Conservation (phyloP, 2,113 vertebrate genomes). For the Catharus bicknelli region DNA sequence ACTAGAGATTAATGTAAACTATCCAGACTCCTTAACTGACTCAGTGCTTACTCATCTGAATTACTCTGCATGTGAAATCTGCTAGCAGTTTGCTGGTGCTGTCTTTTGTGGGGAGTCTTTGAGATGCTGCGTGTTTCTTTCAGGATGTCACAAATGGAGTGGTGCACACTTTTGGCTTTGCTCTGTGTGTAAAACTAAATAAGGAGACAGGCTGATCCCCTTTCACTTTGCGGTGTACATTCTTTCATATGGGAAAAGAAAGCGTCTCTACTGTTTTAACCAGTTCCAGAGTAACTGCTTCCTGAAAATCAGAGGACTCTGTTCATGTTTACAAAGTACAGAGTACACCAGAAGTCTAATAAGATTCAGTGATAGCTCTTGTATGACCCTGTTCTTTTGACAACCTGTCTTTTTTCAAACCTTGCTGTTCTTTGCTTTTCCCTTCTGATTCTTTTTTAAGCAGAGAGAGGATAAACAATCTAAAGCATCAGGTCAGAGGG, state of each 20-base stretch:
- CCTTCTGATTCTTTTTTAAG: not conserved
- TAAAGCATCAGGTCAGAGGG: not conserved
- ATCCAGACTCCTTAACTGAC: slow-evolving; percentile 21
- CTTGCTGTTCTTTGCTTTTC: not conserved
- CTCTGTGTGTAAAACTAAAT: not conserved
- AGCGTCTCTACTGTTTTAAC: not conserved
- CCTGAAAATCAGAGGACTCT: slow-evolving; percentile 25
- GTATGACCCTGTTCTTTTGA: not conserved
- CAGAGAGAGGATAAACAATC: not conserved
- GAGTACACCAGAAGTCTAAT: slow-evolving; percentile 1
- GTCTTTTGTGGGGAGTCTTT: not conserved
- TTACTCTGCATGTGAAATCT: not conserved
- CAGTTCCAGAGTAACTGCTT: not conserved
- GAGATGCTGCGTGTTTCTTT: not conserved
- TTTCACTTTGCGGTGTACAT: not conserved
- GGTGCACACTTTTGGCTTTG: not conserved
- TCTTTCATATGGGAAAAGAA: not conserved
- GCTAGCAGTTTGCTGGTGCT: not conserved
- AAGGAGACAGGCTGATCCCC: not conserved
- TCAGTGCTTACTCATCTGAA: slow-evolving; percentile 39
- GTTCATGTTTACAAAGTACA: not conserved
- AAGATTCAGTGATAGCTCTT: slow-evolving; percentile 27
- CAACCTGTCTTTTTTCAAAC: not conserved
- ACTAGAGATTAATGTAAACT: slow-evolving; percentile 21
- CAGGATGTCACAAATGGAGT: not conserved